These are phyloP conservation scores for Dichetophora obliterata DNA, from an alignment of 2,888 invertebrate species.

Conservation along the genomic window DNA sequence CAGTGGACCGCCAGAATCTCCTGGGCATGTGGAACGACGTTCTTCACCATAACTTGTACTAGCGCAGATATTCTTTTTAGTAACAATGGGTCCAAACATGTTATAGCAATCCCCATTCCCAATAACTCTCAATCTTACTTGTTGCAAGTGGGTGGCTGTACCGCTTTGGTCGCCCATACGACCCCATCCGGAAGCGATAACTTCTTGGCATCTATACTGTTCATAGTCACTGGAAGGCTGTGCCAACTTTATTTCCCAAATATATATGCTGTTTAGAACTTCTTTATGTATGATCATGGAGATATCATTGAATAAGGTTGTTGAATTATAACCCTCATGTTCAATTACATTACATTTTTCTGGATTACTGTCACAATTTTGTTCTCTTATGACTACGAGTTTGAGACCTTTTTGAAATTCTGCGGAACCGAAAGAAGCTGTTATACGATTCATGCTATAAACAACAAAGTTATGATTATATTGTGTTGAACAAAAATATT, in stretches of 20 bases:
- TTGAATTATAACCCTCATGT: constrained; percentile 61
- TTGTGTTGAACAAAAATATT: neutral
- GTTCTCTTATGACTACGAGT: too few relatives aligned
- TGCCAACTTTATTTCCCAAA: constrained; percentile 51
- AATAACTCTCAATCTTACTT: constrained; percentile 54
- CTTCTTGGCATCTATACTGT: constrained; percentile 49
- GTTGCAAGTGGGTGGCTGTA: constrained; percentile 37
- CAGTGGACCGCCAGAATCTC: too few relatives aligned
- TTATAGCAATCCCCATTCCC: neutral
- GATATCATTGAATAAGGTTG: constrained; percentile 58
- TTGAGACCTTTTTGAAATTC: constrained; percentile 43
- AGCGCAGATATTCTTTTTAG: too few relatives aligned
- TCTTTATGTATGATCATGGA: constrained; percentile 60
- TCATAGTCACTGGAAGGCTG: constrained; percentile 45
- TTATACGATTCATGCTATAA: constrained; percentile 49
- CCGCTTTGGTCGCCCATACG: constrained; percentile 20
- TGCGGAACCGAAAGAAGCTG: constrained; percentile 56
- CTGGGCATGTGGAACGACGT: too few relatives aligned
- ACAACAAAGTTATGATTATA: neutral
- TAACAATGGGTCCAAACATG: too few relatives aligned
- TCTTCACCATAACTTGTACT: too few relatives aligned
- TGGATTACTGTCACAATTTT: constrained; percentile 37
- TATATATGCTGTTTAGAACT: constrained; percentile 18
- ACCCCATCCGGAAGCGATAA: constrained; percentile 60
- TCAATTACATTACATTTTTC: constrained; percentile 48